These are phyloP conservation scores for Alitta virens DNA, from an alignment of 2,888 invertebrate species.

Conservation along the genomic window DNA sequence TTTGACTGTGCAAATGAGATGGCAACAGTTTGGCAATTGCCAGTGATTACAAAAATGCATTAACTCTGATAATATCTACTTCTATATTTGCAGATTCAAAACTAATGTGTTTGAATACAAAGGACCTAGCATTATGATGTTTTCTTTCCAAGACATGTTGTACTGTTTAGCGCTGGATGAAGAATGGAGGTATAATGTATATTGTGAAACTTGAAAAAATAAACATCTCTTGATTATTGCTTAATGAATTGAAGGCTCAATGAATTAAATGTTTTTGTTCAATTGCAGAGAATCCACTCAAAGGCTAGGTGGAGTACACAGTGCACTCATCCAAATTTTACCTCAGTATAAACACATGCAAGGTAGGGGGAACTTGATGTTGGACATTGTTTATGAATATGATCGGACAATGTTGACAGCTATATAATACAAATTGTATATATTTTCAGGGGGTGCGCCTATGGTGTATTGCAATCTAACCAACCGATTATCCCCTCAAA, in stretches of 20 bases:
- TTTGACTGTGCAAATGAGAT: too few relatives aligned
- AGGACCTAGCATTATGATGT: slow-evolving; percentile 63
- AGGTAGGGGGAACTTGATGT: too few relatives aligned
- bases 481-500: slow-evolving; percentile 81
- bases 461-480: slow-evolving; percentile 80
- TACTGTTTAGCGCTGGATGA: slow-evolving; percentile 74
- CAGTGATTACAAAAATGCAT: too few relatives aligned
- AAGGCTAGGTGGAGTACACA: neutral
- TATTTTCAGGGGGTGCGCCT: too few relatives aligned
- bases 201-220: too few relatives aligned
- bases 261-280: too few relatives aligned
- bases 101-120: slow-evolving; percentile 81
- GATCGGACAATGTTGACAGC: neutral
- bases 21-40: too few relatives aligned
- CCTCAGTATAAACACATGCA: neutral
- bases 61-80: too few relatives aligned
- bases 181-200: slow-evolving; percentile 88
- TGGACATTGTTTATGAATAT: too few relatives aligned
- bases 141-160: slow-evolving; percentile 64
- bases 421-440: slow-evolving; percentile 47
- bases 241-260: too few relatives aligned
- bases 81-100: slow-evolving; percentile 68
- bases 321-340: neutral
- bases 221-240: too few relatives aligned
- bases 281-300: neutral